phyloP scores from a whole-genome alignment of 2,888 invertebrate species.

The Scaptomyza flava region DNA sequence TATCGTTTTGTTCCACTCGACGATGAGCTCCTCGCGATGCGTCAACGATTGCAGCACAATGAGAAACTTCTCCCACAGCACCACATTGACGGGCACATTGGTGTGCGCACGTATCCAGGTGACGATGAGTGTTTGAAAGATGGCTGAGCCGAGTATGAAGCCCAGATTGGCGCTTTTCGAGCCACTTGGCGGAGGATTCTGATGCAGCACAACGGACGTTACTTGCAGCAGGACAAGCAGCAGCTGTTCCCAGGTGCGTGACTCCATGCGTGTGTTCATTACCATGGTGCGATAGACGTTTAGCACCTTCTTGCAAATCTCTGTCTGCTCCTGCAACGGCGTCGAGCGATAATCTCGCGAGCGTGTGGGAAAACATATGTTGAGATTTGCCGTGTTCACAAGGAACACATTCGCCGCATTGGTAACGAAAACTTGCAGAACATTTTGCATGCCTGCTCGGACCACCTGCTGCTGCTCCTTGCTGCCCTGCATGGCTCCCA shows the following conservation, averaged over 20 bases:
- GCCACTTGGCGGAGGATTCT: conserved; percentile 88
- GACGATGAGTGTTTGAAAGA: conserved; percentile 97
- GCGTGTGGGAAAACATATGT: conserved; percentile 86
- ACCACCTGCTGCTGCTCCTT: conserved; percentile 90
- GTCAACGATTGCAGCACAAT: conserved; percentile 94
- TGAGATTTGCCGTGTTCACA: conserved; percentile 85
- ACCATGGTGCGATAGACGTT: conserved; percentile 98
- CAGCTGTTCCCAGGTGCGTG: conserved; percentile 96
- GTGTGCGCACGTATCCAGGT: conserved; percentile 99
- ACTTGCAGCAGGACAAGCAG: conserved; percentile 94
- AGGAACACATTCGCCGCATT: conserved; percentile 98
- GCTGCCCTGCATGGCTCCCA: conserved; percentile 87
- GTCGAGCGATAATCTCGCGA: conserved; percentile 87
- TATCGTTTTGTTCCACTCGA: conserved; percentile 99
- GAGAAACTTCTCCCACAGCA: conserved; percentile 97
- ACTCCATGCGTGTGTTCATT: conserved; percentile 97
- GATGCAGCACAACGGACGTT: conserved; percentile 94
- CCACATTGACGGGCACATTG: conserved; percentile 94
- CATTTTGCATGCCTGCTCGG: conserved; percentile 91
- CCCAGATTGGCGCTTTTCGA: conserved; percentile 88
- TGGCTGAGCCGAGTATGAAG: conserved; percentile 92
- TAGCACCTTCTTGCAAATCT: conserved; percentile 97
- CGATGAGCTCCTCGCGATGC: conserved; percentile 96
- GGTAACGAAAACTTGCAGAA: conserved; percentile 90
- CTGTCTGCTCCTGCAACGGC: conserved; percentile 95